Evolutionary conservation across 2,113 vertebrate species (phyloP).

Genomic region (Machaerirhynchus nigripectus): DNA sequence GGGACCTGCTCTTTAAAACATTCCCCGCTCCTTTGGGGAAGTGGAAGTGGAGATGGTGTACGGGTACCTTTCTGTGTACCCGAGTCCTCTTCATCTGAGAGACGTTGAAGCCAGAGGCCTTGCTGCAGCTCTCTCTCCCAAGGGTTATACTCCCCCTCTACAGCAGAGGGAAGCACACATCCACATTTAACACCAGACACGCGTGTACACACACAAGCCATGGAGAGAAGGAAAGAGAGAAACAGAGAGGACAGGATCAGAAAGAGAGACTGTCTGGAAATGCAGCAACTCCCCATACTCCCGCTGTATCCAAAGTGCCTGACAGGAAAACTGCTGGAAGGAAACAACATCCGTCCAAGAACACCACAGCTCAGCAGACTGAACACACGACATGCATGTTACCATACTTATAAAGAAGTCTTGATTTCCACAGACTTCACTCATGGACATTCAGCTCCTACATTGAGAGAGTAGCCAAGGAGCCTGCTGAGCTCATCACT

Average conservation of each 20-base stretch:
- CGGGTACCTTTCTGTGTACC: constrained; percentile 89
- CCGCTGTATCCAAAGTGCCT: not conserved
- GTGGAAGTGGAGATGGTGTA: not conserved
- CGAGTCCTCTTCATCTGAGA: constrained; percentile 87
- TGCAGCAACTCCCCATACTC: not conserved
- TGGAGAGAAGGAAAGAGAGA: constrained; percentile 28
- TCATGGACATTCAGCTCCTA: not conserved
- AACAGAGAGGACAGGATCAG: constrained; percentile 57
- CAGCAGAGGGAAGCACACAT: constrained; percentile 82
- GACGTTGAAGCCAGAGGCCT: constrained; percentile 86
- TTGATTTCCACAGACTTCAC: not conserved
- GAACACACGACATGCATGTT: not conserved
- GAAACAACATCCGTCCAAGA: not conserved
- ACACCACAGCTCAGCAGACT: not conserved
- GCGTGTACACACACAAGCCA: constrained; percentile 3
- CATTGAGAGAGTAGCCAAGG: not conserved
- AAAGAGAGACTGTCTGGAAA: constrained; percentile 30
- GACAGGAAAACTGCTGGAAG: not conserved
- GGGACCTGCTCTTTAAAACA: constrained; percentile 68
- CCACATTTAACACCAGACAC: constrained; percentile 61
- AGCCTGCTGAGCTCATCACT: not conserved
- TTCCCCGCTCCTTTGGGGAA: not conserved
- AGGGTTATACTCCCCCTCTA: constrained; percentile 94
- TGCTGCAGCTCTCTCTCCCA: constrained; percentile 90
- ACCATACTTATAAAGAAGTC: not conserved